Evolutionary conservation across 2,888 invertebrate genomes (phyloP).

Genomic region (Leptinotarsa tumamoca): DNA sequence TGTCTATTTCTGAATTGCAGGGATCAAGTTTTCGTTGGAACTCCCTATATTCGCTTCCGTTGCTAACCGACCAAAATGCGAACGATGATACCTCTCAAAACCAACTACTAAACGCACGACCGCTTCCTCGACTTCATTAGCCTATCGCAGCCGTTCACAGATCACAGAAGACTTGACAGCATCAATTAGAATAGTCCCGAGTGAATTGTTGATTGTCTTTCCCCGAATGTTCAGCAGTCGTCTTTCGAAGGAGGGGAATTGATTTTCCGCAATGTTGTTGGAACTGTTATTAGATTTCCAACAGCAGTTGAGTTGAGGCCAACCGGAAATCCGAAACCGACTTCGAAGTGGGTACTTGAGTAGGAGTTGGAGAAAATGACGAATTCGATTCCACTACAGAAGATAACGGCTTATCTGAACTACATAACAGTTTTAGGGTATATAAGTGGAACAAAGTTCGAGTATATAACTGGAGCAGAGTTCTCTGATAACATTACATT

Average conservation of each 20-base stretch:
- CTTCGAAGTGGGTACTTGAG: constrained; percentile 2
- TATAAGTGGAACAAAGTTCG: too few species aligned
- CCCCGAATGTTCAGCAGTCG: background rate
- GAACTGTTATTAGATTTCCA: constrained; percentile 9
- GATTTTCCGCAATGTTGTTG: constrained; percentile 18
- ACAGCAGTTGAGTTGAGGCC: background rate
- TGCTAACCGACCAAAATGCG: background rate
- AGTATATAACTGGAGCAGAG: too few species aligned
- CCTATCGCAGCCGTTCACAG: constrained; percentile 20
- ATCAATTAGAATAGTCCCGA: constrained; percentile 19
- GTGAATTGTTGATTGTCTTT: constrained; percentile 24
- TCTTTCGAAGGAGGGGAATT: background rate
- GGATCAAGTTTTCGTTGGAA: too few species aligned
- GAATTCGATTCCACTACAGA: constrained; percentile 4
- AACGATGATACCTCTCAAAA: background rate
- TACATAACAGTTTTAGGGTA: too few species aligned
- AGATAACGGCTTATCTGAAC: background rate
- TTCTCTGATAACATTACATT: too few species aligned
- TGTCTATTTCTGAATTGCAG: too few species aligned
- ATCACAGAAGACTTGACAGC: constrained; percentile 12
- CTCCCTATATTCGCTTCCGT: too few species aligned
- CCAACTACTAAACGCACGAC: background rate
- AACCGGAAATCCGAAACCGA: constrained; percentile 12
- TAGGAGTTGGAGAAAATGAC: background rate
- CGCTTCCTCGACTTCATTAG: constrained; percentile 3